Conservation (phyloP, 2,797 vertebrate species). For the Podarcis siculus region DNA sequence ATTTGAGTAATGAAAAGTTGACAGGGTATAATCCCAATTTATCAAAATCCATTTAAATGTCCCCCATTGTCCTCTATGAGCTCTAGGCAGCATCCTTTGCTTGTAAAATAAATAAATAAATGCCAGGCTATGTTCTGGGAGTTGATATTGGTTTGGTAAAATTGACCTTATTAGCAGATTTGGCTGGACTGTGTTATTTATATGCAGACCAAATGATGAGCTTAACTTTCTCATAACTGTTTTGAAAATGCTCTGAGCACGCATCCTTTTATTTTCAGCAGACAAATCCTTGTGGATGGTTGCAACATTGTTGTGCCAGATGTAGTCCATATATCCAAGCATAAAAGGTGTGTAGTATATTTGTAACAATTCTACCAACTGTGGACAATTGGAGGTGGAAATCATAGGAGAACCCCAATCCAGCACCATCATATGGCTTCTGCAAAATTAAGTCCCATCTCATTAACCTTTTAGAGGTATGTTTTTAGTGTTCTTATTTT, state of each 20-base stretch:
- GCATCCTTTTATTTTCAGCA: background rate
- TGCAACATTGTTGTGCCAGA: background rate
- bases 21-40: background rate
- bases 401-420: background rate
- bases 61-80: background rate
- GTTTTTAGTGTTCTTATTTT: no score
- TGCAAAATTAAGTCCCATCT: no score
- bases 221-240: background rate
- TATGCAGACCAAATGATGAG: background rate
- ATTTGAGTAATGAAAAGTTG: slow-evolving; percentile 22
- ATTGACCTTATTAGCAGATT: background rate
- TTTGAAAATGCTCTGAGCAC: background rate
- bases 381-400: background rate
- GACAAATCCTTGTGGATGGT: background rate
- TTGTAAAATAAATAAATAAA: background rate
- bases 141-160: background rate
- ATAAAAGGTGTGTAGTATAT: background rate
- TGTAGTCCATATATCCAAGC: background rate
- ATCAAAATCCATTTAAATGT: background rate
- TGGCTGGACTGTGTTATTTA: background rate
- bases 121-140: background rate
- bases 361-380: background rate
- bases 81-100: background rate
- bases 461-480: no score
- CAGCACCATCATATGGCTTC: background rate